Evolutionary conservation across 2,113 vertebrate genomes (phyloP).

Genomic region (Nothobranchius furzeri): DNA sequence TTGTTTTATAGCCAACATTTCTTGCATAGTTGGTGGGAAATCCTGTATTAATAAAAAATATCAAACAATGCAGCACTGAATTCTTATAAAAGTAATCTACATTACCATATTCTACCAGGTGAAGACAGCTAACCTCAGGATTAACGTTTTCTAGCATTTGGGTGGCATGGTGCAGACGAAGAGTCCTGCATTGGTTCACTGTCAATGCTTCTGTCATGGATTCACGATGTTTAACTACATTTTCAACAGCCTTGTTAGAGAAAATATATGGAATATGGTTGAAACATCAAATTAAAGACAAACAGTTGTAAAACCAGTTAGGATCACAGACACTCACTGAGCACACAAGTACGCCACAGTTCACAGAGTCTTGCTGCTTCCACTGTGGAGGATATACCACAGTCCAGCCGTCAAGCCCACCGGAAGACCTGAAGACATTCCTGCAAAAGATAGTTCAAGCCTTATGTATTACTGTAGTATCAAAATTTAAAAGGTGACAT

Average conservation of each 20-base stretch:
- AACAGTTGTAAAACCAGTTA: accelerated
- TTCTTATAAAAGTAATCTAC: neutral
- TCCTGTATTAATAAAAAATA: neutral
- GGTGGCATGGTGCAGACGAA: slow-evolving; percentile 2
- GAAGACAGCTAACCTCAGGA: slow-evolving; percentile 7
- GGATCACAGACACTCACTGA: neutral
- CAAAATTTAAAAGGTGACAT: too few relatives aligned
- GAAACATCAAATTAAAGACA: neutral
- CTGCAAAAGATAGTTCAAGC: neutral
- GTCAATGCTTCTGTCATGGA: neutral
- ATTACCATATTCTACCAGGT: neutral
- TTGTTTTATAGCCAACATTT: neutral
- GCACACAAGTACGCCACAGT: too few relatives aligned
- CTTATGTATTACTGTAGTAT: neutral
- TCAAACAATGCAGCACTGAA: neutral
- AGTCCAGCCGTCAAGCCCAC: neutral
- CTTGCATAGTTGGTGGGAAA: neutral
- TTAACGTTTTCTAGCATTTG: neutral
- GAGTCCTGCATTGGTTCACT: slow-evolving; percentile 10
- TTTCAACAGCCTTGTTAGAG: slow-evolving; percentile 10
- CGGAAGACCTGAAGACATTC: neutral
- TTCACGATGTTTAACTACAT: neutral
- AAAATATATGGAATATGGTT: neutral
- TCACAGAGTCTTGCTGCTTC: slow-evolving; percentile 6
- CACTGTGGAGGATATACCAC: slow-evolving; percentile 9